phyloP scores from a whole-genome alignment of 2,113 vertebrate species.

The Gymnarchus niloticus region DNA sequence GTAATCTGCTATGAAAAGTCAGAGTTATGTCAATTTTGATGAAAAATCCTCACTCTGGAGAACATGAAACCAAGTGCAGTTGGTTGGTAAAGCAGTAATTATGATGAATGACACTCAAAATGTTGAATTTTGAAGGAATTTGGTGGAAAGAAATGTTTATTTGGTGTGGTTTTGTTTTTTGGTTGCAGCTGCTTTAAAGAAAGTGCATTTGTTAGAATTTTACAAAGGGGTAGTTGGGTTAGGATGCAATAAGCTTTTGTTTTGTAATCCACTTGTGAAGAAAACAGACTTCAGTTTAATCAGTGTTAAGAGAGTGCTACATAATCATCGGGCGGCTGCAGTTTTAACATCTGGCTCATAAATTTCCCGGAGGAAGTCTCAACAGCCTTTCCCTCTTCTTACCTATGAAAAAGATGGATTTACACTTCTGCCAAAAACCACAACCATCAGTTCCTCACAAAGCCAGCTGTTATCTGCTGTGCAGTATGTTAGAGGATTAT shows the following conservation, averaged over 20 bases:
- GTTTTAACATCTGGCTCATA: background rate
- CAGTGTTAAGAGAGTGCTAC: background rate
- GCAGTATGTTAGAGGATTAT: background rate
- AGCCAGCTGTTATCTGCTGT: background rate
- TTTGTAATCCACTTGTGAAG: background rate
- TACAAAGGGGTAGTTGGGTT: background rate
- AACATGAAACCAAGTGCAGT: too few relatives aligned
- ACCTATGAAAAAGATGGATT: background rate
- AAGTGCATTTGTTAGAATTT: background rate
- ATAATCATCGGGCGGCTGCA: background rate
- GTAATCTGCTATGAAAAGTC: background rate
- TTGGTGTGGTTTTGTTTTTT: background rate
- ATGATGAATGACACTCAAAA: background rate
- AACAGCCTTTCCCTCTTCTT: background rate
- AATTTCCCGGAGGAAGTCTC: background rate
- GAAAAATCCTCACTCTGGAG: too few relatives aligned
- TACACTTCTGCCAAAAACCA: background rate
- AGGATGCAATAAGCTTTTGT: background rate
- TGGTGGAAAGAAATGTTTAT: background rate
- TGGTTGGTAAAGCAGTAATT: background rate
- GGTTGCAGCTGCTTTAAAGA: too few relatives aligned
- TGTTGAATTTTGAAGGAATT: background rate
- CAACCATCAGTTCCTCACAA: background rate
- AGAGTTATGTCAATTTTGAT: background rate
- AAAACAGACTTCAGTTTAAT: background rate